Base-by-base conservation (phyloP, 2,888 invertebrate species). In the Drosophila phalerata region DNA sequence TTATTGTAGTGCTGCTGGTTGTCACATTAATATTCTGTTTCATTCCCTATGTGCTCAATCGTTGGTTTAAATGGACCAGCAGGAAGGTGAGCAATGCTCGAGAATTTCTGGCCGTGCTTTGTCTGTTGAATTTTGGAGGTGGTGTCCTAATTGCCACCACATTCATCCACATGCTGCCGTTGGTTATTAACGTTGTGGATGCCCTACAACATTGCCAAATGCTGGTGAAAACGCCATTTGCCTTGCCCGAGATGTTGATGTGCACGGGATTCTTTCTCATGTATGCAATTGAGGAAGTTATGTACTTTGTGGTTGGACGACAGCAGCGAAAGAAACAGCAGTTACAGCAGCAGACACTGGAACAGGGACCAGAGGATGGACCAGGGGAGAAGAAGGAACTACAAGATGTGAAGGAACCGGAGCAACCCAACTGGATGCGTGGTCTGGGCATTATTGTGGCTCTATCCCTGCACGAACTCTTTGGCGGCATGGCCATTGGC, bases 401-500 rank as follows among this genome's bases (percentile, higher is more conserved):
- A n/a, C 25, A 28, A 11, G 42, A 11, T 4, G 45, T 22, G n/a
- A 32, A 8, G 10, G 61, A 67, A 8, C 73, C 83, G 25, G 81
- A 89, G 9, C 77, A 92, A 0, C 84, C 90, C 6, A 91, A 92
- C 8, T 92, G 92, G 42, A 92, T 97, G 43, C 94, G 96, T 74
- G 97, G 96, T 28, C 93, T 97, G 22, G 94, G 97, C 58, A 95
- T 97, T 56, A 96, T 97, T 0, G 93, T 97, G 34, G 97, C 97
- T 1, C 93, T 97, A 22, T 97, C 97, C 9, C 94, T 97, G 61
- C 97, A 97, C 90, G 97, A 97, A 90, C 93, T 97, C 1, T 97
- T 97, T 89, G 97, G 97, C 93, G 97, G 97, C 17, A 93, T 97
- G 57, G 96, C 97, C n/a, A 96, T 97, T 17, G 97, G 97, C 0